Evolutionary conservation across 2,888 invertebrate species (phyloP), one percentile per base, ranked within the genome.

Genomic region (Drosophila parthenogenetica): DNA sequence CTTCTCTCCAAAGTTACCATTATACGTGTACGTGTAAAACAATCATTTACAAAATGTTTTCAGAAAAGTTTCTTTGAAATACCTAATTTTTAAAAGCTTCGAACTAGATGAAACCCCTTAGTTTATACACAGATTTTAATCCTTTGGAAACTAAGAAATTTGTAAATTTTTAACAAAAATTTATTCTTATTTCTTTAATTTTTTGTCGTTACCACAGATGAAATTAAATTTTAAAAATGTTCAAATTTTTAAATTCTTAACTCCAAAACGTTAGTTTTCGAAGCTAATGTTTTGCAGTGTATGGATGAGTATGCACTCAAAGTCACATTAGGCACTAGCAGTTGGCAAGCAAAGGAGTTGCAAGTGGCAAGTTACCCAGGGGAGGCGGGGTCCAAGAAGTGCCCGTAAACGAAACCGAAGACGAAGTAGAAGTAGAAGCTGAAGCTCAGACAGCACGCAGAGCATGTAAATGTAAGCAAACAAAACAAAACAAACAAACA

Each of bases 401-500:
- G 25, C 29, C 42, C 17, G 17, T 2, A 32, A 37, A 22, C 3
- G 57, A n/a, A 25, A 25, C n/a, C 2, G n/a, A 29, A 29, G 29
- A 29, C 5, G 29, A 29, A 29, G 2, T 8, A 1, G 25, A 29
- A 29, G 60, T 14, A 25, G 19, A 29, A 46, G 48, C 22, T 17
- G 50, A 53, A 54, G 50, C 59, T 63, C 48, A 61, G 69, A 69
- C 67, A 49, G 62, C 66, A 72, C 63, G 81, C 76, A 75, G 73
- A 74, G 77, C 71, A 77, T 78, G 76, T 84, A 79, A 85, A 75
- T 79, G 70, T 65, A 58, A 42, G 55, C 59, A 74, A 29, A 29
- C 29, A 29, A 29, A 29, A 29, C 29, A 29, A 11, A 35, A 35
- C 59, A 69, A 63, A 64, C 50, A 60, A 70, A 62, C 69, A 59